Conservation (phyloP, 2,888 invertebrate genomes). For the Acleris literana region DNA sequence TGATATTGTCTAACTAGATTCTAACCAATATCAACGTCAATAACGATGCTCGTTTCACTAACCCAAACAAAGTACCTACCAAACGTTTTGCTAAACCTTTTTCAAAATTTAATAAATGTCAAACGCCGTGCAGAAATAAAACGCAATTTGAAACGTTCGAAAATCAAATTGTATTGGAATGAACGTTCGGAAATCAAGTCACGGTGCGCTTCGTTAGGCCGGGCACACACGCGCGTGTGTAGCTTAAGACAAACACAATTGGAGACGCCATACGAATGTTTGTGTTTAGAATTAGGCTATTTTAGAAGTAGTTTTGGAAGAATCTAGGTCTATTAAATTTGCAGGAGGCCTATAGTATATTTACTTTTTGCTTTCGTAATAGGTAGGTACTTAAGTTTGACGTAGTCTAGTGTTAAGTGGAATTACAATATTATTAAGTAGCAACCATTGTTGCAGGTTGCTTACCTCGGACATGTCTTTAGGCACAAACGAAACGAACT, state of each 20-base stretch:
- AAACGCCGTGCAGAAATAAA: constrained; percentile 17
- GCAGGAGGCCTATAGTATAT: too few species aligned
- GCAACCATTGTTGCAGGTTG: too few species aligned
- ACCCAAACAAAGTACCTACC: too few species aligned
- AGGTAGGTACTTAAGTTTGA: too few species aligned
- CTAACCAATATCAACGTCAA: too few species aligned
- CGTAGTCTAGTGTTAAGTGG: too few species aligned
- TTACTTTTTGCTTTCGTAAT: too few species aligned
- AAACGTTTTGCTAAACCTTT: not conserved
- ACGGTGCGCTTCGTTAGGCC: constrained; percentile 36
- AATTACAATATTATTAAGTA: too few species aligned
- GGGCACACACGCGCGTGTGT: constrained; percentile 23
- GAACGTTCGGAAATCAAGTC: constrained; percentile 36
- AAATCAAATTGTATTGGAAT: constrained; percentile 33
- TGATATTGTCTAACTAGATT: too few species aligned
- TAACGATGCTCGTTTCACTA: too few species aligned
- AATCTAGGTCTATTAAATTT: not conserved
- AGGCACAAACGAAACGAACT: too few species aligned
- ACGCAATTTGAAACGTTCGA: constrained; percentile 33
- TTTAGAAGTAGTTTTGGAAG: not conserved
- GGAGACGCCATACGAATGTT: constrained; percentile 1
- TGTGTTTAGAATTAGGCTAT: constrained; percentile 22
- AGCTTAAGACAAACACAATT: constrained; percentile 24
- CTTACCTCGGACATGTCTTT: too few species aligned
- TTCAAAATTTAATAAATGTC: constrained; percentile 8